Base-by-base conservation (phyloP, 2,797 vertebrate species). In the Coracias cyanogaster region DNA sequence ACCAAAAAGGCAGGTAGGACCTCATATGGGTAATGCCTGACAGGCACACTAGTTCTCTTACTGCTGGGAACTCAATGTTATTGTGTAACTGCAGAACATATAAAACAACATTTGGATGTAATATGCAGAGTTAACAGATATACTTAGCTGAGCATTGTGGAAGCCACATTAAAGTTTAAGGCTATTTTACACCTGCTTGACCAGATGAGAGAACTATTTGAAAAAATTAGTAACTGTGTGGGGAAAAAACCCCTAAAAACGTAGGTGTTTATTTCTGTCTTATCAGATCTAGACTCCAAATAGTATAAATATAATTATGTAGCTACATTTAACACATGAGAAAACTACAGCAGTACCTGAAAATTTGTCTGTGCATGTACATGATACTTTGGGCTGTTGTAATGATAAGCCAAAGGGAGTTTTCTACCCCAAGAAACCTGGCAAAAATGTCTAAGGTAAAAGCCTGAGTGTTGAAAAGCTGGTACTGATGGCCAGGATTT, bases 1-100 rank as follows among this genome's bases (percentile, higher is more conserved):
- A 89, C 97, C 98, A 82, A 98, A 98, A 98, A 98, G 96, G 95
- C 99, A 99, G 99, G 99, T 99, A 99, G 95, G 98, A 93, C 92
- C 96, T 94, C 52, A 16, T 82, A 18, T 37, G 52, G 58, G 14
- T 51, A 37, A n/a, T 26, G 26, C 14, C 12, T 67, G 69, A 72
- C 43, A 86, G 58, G 13, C 41, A 49, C 31, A 26, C 35, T 29
- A 8, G 79, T 81, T 46, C 43, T 93, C 21, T 26, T 69, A 22
- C 29, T 82, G 37, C 41, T 62, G 15, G 29, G 21, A 82, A 3
- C 52, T 72, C 13, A 2, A 3, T 86, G 46, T 61, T 66, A 1
- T 2, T 91, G 46, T 65, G 22, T 73, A 48, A 21, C 39, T 64
- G 3, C 58, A 62, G 11, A 60, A 54, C 24, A 8, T 18, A 24